These are phyloP conservation scores for Genyomyrus donnyi DNA, from an alignment of 2,113 vertebrate species.

Conservation along the genomic window DNA sequence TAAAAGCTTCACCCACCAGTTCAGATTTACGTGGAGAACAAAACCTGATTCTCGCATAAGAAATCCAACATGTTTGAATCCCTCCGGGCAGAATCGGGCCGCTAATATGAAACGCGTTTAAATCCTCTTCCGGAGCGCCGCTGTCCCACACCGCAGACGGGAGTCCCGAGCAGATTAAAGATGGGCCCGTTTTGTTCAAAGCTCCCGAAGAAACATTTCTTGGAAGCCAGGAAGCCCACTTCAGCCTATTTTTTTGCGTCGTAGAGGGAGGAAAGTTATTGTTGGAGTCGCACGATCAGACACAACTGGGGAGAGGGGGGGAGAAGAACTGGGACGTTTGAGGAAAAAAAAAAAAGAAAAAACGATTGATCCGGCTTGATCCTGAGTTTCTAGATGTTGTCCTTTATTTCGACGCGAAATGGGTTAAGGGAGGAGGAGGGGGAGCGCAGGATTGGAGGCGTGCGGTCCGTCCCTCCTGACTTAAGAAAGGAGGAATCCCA, in stretches of 20 bases:
- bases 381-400: slow-evolving; percentile 37
- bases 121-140: not conserved
- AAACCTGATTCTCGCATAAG: not conserved
- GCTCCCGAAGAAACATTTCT: not conserved
- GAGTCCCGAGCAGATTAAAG: not conserved
- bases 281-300: not conserved
- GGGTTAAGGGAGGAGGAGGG: slow-evolving; percentile 28
- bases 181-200: slow-evolving; percentile 2
- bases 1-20: not conserved
- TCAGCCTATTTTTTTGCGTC: not conserved
- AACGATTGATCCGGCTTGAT: slow-evolving; percentile 9
- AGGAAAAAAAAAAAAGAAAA: not conserved
- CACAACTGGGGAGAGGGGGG: too few relatives aligned
- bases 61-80: not conserved
- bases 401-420: slow-evolving; percentile 43
- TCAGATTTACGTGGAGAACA: slow-evolving; percentile 6
- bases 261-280: not conserved
- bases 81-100: not conserved
- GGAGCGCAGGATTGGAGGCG: slow-evolving; percentile 33
- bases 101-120: not conserved
- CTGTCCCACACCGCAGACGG: not conserved
- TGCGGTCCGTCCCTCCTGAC: slow-evolving; percentile 51
- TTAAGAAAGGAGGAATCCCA: slow-evolving; percentile 57
- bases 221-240: not conserved
- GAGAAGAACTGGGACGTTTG: not conserved